Conservation (phyloP, 2,797 vertebrate species). For the Neoniphon sammara region DNA sequence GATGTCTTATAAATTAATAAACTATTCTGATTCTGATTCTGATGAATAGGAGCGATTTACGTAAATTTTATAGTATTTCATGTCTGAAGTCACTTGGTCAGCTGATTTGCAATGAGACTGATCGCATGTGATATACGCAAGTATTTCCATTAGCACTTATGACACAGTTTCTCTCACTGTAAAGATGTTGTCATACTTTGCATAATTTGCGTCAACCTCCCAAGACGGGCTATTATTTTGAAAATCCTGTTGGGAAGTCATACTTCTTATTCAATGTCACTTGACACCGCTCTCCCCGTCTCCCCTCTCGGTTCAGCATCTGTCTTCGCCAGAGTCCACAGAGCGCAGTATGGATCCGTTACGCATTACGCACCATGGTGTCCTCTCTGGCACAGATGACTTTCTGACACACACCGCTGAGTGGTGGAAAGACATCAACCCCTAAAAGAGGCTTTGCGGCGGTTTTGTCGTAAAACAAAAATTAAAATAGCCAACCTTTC, state of each 20-base stretch:
- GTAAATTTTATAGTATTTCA: no score
- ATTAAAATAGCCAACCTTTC: neutral
- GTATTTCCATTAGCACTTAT: no score
- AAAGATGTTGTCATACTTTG: no score
- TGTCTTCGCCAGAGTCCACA: constrained; percentile 51
- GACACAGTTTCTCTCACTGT: no score
- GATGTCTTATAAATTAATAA: no score
- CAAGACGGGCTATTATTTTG: constrained; percentile 46
- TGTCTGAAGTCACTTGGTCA: no score
- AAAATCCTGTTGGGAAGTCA: constrained; percentile 32
- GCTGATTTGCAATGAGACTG: no score
- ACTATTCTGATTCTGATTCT: no score
- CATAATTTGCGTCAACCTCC: no score
- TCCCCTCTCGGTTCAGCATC: constrained; percentile 61
- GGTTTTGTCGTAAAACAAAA: neutral
- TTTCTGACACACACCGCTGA: constrained; percentile 49
- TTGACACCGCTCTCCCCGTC: constrained; percentile 10
- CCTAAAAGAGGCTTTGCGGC: constrained; percentile 4
- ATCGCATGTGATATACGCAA: no score
- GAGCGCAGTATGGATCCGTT: constrained; percentile 75
- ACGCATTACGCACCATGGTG: constrained; percentile 67
- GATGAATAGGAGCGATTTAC: no score
- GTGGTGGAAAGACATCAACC: constrained; percentile 32
- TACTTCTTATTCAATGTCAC: fast-evolving
- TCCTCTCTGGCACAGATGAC: constrained; percentile 52